A percentile compares a stretch with the other conserved stretches of the same genome.
phyloP scores from a whole-genome alignment of 2,888 invertebrate genomes.

The Meandrusa payeni region DNA sequence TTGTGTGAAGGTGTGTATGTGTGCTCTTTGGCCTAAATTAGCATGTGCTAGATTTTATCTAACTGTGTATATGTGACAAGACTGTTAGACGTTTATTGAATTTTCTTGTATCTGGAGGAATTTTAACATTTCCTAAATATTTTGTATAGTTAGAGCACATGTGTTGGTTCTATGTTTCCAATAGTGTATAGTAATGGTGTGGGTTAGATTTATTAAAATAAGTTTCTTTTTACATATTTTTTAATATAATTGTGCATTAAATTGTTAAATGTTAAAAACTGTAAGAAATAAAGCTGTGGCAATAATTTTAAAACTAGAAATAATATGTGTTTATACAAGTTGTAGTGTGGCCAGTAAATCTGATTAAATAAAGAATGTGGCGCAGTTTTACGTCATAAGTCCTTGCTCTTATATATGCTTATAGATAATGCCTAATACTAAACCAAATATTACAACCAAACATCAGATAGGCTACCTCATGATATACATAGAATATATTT shows the following conservation, averaged over 20 bases:
- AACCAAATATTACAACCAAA: slow-evolving; percentile 27
- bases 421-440: slow-evolving; percentile 26
- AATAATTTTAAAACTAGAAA: too few species aligned
- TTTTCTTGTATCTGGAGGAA: neutral
- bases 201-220: slow-evolving; percentile 1
- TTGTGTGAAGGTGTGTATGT: slow-evolving; percentile 1
- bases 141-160: too few species aligned
- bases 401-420: slow-evolving; percentile 6
- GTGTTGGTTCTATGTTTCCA: neutral
- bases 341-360: too few species aligned
- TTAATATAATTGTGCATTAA: too few species aligned
- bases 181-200: slow-evolving; percentile 6
- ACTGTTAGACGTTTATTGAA: slow-evolving; percentile 13
- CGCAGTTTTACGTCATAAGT: slow-evolving; percentile 1
- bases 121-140: too few species aligned
- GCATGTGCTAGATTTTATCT: slow-evolving; percentile 2
- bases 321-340: too few species aligned
- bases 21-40: slow-evolving; percentile 20
- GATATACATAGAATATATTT: slow-evolving; percentile 4
- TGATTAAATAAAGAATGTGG: neutral
- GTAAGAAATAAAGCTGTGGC: too few species aligned
- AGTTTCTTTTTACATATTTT: neutral
- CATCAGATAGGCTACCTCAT: slow-evolving; percentile 7
- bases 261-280: too few species aligned
- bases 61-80: slow-evolving; percentile 6